Conservation (phyloP, 2,113 vertebrate species). For the Psephotus haematonotus region DNA sequence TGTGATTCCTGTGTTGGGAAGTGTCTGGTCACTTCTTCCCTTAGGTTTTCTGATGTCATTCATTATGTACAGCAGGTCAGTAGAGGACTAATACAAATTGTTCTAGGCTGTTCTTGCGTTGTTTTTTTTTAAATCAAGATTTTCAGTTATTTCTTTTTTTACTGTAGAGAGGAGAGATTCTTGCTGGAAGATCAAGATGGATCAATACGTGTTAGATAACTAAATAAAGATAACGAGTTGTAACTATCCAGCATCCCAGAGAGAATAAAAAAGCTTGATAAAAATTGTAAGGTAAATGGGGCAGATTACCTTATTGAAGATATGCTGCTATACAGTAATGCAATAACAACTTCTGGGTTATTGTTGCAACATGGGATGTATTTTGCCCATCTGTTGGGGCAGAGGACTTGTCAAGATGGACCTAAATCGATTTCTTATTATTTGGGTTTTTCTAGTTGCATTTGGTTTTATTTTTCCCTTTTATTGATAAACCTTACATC, state of each 20-base stretch:
- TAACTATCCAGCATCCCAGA: neutral
- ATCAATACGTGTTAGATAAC: neutral
- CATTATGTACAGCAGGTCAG: neutral
- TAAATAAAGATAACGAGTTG: neutral
- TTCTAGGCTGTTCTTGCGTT: neutral
- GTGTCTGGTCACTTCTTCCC: neutral
- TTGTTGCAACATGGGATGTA: neutral
- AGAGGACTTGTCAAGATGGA: neutral
- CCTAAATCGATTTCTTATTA: accelerated
- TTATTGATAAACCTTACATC: neutral
- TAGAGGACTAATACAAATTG: neutral
- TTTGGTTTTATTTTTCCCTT: neutral
- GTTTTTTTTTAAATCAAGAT: neutral
- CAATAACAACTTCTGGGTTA: neutral
- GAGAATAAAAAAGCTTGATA: neutral
- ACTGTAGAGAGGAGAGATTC: neutral
- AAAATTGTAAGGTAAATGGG: neutral
- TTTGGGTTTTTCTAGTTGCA: neutral
- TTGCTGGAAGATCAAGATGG: neutral
- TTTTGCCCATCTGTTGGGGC: neutral
- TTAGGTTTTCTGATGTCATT: neutral
- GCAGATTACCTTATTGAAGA: neutral
- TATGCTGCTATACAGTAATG: neutral
- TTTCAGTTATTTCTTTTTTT: neutral
- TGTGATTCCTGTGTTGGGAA: neutral